Base-by-base conservation (phyloP, 2,797 vertebrate genomes). In the Smutsia gigantea region DNA sequence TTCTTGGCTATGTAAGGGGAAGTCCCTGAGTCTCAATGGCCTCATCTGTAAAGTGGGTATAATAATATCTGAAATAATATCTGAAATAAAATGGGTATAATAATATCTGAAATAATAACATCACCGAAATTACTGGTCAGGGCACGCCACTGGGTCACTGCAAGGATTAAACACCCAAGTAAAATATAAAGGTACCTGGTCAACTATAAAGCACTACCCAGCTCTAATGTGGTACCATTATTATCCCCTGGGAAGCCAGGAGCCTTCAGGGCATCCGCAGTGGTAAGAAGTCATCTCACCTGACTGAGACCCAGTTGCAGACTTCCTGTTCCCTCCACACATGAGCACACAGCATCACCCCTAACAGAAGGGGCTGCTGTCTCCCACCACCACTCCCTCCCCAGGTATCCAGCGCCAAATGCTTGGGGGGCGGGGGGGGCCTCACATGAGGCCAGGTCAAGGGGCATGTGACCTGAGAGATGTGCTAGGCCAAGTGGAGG, bases 341-440 rank as follows among this genome's bases (percentile, higher is more conserved):
- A 27, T 77, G 19, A 39, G 75, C 4, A 39, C 15, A 31, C 17
- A 53, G 84, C 46, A 46, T 14, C 55, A 3, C 37, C 17, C 29
- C 46, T 7, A 39, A 39, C 29, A 53, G 10, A 21, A 3, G 59
- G 64, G 34, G 53, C 11, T 0, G 5, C 79, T 31, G 27, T 59
- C 59, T 46, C 61, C 5, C 27, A 77, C 0, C 0, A 34, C 2
- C 21, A 23, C 5, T 0, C 31, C 34, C 37, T 19, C 27, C 51
- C 63, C 27, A 5, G 17, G 64, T n/a, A 11, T 42, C 84, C 2
- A 10, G 59, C 37, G 71, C 39, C n/a, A 27, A 25, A 83, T 8
- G 66, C 39, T 21, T 0, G 8, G 4, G 0, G 10, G 46, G 0
- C 0, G 8, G 4, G 0, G 10, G 46, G 0, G 11, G 37, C 9